Base-by-base conservation (phyloP, 2,113 vertebrate genomes). In the Tursiops truncatus region DNA sequence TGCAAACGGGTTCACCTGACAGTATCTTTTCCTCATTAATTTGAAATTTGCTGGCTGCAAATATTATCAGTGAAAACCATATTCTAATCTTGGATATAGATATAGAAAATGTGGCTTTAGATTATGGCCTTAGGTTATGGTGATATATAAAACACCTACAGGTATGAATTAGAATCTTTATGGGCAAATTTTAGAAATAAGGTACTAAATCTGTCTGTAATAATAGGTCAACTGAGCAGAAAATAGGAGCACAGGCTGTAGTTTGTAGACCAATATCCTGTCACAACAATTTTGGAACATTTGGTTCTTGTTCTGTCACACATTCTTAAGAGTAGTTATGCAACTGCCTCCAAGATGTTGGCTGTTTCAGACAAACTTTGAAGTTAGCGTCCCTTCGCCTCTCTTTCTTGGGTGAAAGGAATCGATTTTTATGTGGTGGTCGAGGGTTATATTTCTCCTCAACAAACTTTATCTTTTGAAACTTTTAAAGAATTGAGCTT, bases 281-380 rank as follows among this genome's bases (percentile, higher is more conserved):
- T 82, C 73, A 63, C 93, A 73, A 73, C 62, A 92, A 36, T 85
- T 96, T 84, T 50, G 91, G 56, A 85, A 15, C 85, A 74, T 96
- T 93, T 97, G 97, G 96, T 85, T 97, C 53, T 58, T 82, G 81
- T 93, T 88, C 80, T 95, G 82, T 86, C 94, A 95, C 97, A 95
- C 95, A 56, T 98, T 91, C 67, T 96, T 94, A 50, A 80, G 60
- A 83, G 77, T 2, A 65, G 73, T 87, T 97, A 76, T 31, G 93
- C 95, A 96, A 95, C 87, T 58, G 77, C 85, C n/a, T 94, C 44
- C 31, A 70, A 79, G 82, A 92, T 50, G 33, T 26, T 93, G 36
- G 58, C 86, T 93, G 67, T 84, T 77, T 44, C 33, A 89, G 31
- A 80, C 77, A 80, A 71, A 89, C 71, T 92, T 84, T 68, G 83